These are phyloP conservation scores for Drosophila neotestacea DNA, from an alignment of 2,888 invertebrate species.

Conservation along the genomic window DNA sequence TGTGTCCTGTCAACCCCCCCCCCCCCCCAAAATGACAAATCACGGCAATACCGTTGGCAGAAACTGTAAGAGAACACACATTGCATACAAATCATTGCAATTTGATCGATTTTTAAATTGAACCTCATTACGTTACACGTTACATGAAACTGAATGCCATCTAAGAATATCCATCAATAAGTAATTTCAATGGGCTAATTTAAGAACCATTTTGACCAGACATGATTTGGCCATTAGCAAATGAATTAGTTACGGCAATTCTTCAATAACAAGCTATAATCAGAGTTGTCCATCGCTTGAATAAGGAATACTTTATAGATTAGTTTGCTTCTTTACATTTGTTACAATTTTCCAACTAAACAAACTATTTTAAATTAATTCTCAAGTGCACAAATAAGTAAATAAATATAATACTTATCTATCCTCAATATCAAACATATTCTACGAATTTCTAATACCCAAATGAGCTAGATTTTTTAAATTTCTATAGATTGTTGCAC, in stretches of 20 bases:
- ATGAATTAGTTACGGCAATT: constrained; percentile 24
- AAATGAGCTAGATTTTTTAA: too few relatives aligned
- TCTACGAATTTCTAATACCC: too few relatives aligned
- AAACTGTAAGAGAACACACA: background rate
- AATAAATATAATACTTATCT: too few relatives aligned
- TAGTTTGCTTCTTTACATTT: background rate
- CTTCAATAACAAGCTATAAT: background rate
- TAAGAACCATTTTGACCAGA: constrained; percentile 1
- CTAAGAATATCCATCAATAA: constrained; percentile 2
- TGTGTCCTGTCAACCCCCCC: background rate
- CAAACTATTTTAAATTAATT: background rate
- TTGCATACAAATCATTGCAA: constrained; percentile 21
- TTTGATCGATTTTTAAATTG: constrained; percentile 74
- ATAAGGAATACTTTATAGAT: background rate
- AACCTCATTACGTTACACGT: constrained; percentile 36
- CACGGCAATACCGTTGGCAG: constrained; percentile 23
- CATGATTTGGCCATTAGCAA: constrained; percentile 17
- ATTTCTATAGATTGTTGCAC: too few relatives aligned
- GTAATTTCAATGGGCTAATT: background rate
- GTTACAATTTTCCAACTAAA: background rate
- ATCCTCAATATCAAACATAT: too few relatives aligned
- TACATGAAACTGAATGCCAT: background rate
- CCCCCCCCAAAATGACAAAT: constrained; percentile 3
- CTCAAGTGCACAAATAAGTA: too few relatives aligned
- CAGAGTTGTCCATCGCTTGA: background rate